Conservation (phyloP, 2,888 invertebrate species). For the Osmoderma eremita region DNA sequence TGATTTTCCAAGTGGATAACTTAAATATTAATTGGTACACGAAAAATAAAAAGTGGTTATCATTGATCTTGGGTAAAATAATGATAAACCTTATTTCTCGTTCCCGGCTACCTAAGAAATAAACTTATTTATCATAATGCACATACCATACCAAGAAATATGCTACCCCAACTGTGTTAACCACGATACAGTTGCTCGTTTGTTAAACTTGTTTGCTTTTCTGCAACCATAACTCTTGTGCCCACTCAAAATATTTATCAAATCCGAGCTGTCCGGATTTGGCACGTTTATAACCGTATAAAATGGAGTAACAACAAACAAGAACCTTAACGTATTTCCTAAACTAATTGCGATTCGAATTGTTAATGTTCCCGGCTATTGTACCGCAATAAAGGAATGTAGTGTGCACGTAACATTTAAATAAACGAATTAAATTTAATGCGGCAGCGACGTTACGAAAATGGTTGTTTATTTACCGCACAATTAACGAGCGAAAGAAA, state of each 20-base stretch:
- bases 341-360: slow-evolving; percentile 21
- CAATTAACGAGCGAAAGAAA: slow-evolving; percentile 9
- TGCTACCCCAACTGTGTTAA: not conserved
- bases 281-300: slow-evolving; percentile 4
- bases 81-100: slow-evolving; percentile 7
- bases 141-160: not conserved
- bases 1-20: too few relatives aligned
- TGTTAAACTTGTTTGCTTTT: slow-evolving; percentile 1
- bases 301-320: not conserved
- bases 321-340: slow-evolving; percentile 6
- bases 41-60: too few relatives aligned
- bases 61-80: too few relatives aligned
- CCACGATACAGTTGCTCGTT: too few relatives aligned
- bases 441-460: slow-evolving; percentile 1
- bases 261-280: slow-evolving; percentile 4
- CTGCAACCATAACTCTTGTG: not conserved
- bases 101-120: not conserved
- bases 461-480: slow-evolving; percentile 12
- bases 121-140: not conserved
- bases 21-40: too few relatives aligned
- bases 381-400: not conserved
- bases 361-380: slow-evolving; percentile 18
- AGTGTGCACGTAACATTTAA: not conserved
- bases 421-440: slow-evolving; percentile 8
- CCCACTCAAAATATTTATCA: slow-evolving; percentile 17